Evolutionary conservation across 2,797 vertebrate genomes (phyloP).

Genomic region (Tachyglossus aculeatus): DNA sequence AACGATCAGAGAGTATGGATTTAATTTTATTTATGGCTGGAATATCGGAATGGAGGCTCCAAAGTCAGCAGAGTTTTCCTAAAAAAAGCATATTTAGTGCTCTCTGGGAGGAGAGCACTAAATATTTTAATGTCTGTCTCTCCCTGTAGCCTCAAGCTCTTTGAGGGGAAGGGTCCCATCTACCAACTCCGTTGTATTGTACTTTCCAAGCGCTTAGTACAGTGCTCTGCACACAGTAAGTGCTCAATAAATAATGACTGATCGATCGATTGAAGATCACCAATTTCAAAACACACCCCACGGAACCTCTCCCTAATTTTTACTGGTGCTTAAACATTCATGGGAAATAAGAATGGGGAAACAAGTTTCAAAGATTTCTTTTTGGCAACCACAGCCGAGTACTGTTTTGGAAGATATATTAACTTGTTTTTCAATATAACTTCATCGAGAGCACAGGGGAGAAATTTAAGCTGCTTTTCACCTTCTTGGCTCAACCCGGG

Average conservation of each 20-base stretch:
- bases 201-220: too few species aligned
- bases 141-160: too few species aligned
- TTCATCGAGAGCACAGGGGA: not conserved
- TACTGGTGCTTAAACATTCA: conserved; percentile 34
- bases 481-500: not conserved
- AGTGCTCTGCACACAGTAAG: too few species aligned
- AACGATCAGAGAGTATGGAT: not conserved
- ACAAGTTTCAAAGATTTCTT: conserved; percentile 11
- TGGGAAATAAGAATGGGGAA: conserved; percentile 17
- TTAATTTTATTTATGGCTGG: conserved; percentile 37
- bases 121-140: too few species aligned
- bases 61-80: conserved; percentile 23
- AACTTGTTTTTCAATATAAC: not conserved
- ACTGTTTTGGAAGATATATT: conserved; percentile 1
- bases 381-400: conserved; percentile 1
- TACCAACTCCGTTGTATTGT: too few species aligned
- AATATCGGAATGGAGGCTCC: conserved; percentile 14
- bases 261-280: too few species aligned
- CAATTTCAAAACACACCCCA: conserved; percentile 27
- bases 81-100: conserved; percentile 32
- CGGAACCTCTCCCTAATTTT: not conserved
- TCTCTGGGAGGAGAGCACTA: too few species aligned
- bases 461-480: conserved; percentile 22
- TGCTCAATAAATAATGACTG: too few species aligned
- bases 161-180: too few species aligned